Evolutionary conservation across 2,888 invertebrate genomes (phyloP), one percentile per base, ranked within the genome.

Genomic region (Apocheima hispidaria): DNA sequence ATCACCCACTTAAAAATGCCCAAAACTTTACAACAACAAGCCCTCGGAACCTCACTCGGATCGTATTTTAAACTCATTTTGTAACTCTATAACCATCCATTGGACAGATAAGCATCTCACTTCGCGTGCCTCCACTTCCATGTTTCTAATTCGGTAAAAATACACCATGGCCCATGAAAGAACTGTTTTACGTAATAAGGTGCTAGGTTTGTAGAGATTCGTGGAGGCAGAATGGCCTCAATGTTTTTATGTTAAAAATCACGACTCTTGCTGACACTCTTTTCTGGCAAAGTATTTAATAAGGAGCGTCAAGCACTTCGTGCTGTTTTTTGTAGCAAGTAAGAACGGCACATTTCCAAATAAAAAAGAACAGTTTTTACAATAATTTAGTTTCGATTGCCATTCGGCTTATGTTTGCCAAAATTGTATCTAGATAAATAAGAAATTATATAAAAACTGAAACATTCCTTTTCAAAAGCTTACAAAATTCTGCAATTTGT

Each of bases 101-200:
- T 88, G 90, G 83, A 81, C 84, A 87, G 90, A 90, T 90, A 87
- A 62, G 83, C 74, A 90, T 90, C 90, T 86, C 70, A 83, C 84
- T 81, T 88, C 78, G 87, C 90, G 88, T 90, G 90, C 78, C 81
- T 65, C 80, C 75, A 79, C 78, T 79, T 78, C 80, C 77, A 83
- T 78, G 83, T 82, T 83, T 81, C 78, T 84, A 85, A 82, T 85
- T 83, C 70, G 80, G 82, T 75, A 70, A 74, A 75, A 64, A 77
- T 79, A 74, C 66, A 70, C 72, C 41, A 69, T 51, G 61, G 56
- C 56, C 58, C 72, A 75, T 74, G 69, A 68, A 71, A 71, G 71
- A 73, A 61, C 68, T 48, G 62, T 56, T 54, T 65, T 64, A 62
- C 66, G 64, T 63, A 63, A 61, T 60, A 69, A 66, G 63, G 66